Base-by-base conservation (phyloP, 2,888 invertebrate genomes). In the Caenorhabditis angaria region DNA sequence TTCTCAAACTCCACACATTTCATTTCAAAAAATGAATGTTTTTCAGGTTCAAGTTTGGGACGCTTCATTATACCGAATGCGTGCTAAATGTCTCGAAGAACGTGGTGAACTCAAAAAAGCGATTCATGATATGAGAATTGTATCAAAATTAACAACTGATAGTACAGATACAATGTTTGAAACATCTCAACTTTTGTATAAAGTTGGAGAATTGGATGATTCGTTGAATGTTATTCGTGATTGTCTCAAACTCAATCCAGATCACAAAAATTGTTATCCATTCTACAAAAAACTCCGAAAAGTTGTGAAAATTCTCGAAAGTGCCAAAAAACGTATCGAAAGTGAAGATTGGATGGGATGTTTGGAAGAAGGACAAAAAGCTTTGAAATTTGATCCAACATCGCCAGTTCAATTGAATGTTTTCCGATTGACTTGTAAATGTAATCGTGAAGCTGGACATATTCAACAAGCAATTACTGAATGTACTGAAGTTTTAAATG, bases 221-320 rank as follows among this genome's bases (percentile, higher is more conserved):
- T 91, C 95, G 0, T 90, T 99, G 47, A 93, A 92, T 89, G 94
- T 97, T 89, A 93, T 99, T 77, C 92, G 99, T 24, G 97, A 99
- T 88, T 99, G 99, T 88, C 91, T 99, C 22, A 95, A 94, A 88
- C 90, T 97, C 51, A 97, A 99, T 89, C 97, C 97, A 0, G 99
- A 99, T 84, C 96, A 99, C 89, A 94, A 95, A 89, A 91, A 93
- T 83, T 99, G 97, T 89, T 95, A 95, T 89, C 92, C 93, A 24
- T 93, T 95, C 86, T 99, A 99, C 90, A 99, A 97, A 88, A 94
- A 93, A 88, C 90, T 97, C 35, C 95, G 95, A 88, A 95, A 96
- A 88, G 91, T 99, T 18, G 94, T 93, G 22, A 88, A 87, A 66
- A 80, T 58, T 71, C 47, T 64, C 65, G 79, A 79, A 41, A 51